Evolutionary conservation across 2,888 invertebrate genomes (phyloP).

Genomic region (Drosophila histrio): DNA sequence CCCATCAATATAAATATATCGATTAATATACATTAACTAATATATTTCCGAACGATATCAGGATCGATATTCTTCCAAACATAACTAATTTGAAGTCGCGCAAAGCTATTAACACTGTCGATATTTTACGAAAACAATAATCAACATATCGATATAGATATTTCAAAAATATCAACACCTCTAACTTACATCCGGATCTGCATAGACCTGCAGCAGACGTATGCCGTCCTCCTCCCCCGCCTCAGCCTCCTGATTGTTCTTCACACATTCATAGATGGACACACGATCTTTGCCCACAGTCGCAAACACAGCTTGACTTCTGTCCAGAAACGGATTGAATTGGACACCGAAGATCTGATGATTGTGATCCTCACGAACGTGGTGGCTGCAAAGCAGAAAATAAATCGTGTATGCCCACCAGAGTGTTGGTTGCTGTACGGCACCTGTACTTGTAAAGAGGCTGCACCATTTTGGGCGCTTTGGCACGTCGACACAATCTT

Average conservation of each 20-base stretch:
- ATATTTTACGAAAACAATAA: too few species aligned
- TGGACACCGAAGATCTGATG: conserved; percentile 96
- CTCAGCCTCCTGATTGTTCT: conserved; percentile 24
- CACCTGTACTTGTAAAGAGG: conserved; percentile 88
- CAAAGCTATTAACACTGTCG: too few species aligned
- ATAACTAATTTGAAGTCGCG: too few species aligned
- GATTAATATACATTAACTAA: too few species aligned
- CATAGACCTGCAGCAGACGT: conserved; percentile 94
- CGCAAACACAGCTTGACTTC: conserved; percentile 95
- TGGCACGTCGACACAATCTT: conserved; percentile 86
- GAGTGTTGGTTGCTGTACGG: neutral
- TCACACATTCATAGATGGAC: conserved; percentile 95
- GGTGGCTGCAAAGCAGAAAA: conserved; percentile 86
- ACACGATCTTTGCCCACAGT: conserved; percentile 97
- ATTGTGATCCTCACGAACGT: conserved; percentile 96
- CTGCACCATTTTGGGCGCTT: conserved; percentile 87
- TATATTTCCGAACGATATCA: too few species aligned
- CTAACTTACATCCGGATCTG: conserved; percentile 94
- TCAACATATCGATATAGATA: too few species aligned
- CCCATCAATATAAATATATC: too few species aligned
- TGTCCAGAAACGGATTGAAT: conserved; percentile 94
- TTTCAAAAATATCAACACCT: too few species aligned
- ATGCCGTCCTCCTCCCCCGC: conserved; percentile 91
- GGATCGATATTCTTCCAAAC: too few species aligned
- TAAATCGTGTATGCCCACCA: neutral